Evolutionary conservation across 2,113 vertebrate species (phyloP).

Genomic region (Pithys albifrons): DNA sequence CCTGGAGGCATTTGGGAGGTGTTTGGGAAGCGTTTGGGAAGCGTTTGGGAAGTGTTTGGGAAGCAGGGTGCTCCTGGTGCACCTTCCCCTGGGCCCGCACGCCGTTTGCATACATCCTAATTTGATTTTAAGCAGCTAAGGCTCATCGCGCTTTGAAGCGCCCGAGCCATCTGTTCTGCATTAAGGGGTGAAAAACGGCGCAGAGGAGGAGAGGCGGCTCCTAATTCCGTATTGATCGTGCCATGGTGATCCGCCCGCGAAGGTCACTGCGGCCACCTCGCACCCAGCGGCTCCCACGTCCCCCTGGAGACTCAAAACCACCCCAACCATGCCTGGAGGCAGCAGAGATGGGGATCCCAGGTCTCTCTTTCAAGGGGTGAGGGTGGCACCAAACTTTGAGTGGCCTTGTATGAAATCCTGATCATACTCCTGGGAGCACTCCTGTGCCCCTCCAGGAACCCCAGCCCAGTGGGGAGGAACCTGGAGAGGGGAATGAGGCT

Average conservation of each 20-base stretch:
- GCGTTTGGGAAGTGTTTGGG: background rate
- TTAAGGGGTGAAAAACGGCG: slow-evolving; percentile 24
- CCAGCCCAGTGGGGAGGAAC: background rate
- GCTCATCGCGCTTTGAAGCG: slow-evolving; percentile 40
- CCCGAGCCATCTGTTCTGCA: slow-evolving; percentile 28
- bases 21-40: background rate
- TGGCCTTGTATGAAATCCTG: accelerated
- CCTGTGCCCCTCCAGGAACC: background rate
- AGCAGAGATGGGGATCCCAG: accelerated
- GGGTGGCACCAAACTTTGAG: background rate
- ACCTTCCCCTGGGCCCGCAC: background rate
- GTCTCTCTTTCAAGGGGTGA: accelerated
- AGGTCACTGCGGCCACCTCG: background rate
- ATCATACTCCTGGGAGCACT: background rate
- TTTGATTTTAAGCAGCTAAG: slow-evolving; percentile 64
- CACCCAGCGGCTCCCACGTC: accelerated
- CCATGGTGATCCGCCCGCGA: background rate
- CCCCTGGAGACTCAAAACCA: background rate
- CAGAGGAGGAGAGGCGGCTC: background rate
- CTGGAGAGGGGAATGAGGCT: accelerated
- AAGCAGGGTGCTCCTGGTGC: background rate
- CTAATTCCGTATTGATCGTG: background rate
- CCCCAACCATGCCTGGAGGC: accelerated
- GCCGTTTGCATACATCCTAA: slow-evolving; percentile 30
- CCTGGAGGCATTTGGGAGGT: background rate